These are phyloP conservation scores for Sclerurus mexicanus DNA, from an alignment of 2,113 vertebrate genomes.

Conservation along the genomic window DNA sequence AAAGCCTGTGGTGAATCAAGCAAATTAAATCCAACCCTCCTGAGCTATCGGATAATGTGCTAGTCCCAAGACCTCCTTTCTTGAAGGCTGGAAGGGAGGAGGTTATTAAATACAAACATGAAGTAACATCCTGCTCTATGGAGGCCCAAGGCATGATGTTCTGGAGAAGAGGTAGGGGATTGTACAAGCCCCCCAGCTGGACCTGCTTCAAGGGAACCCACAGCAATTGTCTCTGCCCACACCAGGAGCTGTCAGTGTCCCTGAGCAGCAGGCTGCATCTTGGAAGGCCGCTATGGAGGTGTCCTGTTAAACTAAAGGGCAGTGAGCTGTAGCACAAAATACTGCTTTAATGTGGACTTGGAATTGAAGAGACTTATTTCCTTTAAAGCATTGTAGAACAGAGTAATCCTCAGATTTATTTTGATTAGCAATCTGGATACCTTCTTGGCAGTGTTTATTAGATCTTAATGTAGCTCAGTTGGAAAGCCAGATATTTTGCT, in stretches of 20 bases:
- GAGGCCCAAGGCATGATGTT: not conserved
- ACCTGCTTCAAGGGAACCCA: not conserved
- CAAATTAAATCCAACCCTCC: constrained; percentile 55
- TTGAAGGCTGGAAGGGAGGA: not conserved
- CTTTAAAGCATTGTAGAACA: constrained; percentile 14
- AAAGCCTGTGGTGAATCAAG: constrained; percentile 59
- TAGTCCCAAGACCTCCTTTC: constrained; percentile 31
- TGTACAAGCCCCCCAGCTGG: not conserved
- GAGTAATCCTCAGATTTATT: constrained; percentile 60
- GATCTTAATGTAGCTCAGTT: not conserved
- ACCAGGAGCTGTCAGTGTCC: not conserved
- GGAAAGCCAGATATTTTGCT: constrained; percentile 49
- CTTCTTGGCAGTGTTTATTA: constrained; percentile 66
- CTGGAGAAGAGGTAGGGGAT: not conserved
- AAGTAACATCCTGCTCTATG: constrained; percentile 9
- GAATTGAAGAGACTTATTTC: not conserved
- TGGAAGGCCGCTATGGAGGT: not conserved
- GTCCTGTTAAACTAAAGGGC: not conserved
- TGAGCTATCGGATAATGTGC: constrained; percentile 6
- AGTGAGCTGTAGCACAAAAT: not conserved
- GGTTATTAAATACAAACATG: constrained; percentile 23
- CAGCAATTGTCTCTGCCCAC: not conserved
- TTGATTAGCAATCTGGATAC: constrained; percentile 63
- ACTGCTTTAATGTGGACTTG: not conserved
- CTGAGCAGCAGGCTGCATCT: not conserved